Percentiles rank a stretch among this genome's conserved stretches.
Conservation (phyloP, 2,797 vertebrate genomes). For the Crocodylus rhombifer region DNA sequence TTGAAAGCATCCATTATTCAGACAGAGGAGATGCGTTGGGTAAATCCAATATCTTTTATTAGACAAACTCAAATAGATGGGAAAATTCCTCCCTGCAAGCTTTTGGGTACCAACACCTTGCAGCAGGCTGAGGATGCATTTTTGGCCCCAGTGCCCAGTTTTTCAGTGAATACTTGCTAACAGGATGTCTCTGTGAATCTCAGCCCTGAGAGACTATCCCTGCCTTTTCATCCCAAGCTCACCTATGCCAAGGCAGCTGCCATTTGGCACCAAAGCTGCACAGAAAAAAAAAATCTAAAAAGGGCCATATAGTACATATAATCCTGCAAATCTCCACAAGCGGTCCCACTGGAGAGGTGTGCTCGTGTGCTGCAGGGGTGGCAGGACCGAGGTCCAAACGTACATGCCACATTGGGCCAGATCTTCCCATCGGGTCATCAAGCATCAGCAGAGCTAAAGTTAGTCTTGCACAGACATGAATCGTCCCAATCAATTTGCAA, state of each 20-base stretch:
- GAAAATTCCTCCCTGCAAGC: neutral
- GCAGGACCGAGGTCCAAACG: neutral
- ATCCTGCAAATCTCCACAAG: neutral
- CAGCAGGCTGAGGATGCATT: neutral
- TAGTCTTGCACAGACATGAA: accelerated
- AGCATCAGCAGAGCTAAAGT: neutral
- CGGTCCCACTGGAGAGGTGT: neutral
- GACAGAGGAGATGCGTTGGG: too few species aligned
- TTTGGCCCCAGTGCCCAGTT: neutral
- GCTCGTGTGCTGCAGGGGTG: neutral
- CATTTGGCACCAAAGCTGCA: neutral
- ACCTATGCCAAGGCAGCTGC: neutral
- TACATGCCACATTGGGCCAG: neutral
- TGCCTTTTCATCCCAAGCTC: neutral
- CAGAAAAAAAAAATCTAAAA: neutral
- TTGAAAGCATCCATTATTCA: neutral
- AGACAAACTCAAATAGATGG: neutral
- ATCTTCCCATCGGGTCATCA: neutral
- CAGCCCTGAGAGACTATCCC: neutral
- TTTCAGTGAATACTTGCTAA: neutral
- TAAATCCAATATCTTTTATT: too few species aligned
- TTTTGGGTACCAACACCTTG: neutral
- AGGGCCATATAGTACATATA: neutral
- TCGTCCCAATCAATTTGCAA: neutral
- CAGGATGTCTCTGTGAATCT: neutral